Evolutionary conservation across 2,888 invertebrate species (phyloP), one percentile per base, ranked within the genome.

Genomic region (Ochropleura leucogaster): DNA sequence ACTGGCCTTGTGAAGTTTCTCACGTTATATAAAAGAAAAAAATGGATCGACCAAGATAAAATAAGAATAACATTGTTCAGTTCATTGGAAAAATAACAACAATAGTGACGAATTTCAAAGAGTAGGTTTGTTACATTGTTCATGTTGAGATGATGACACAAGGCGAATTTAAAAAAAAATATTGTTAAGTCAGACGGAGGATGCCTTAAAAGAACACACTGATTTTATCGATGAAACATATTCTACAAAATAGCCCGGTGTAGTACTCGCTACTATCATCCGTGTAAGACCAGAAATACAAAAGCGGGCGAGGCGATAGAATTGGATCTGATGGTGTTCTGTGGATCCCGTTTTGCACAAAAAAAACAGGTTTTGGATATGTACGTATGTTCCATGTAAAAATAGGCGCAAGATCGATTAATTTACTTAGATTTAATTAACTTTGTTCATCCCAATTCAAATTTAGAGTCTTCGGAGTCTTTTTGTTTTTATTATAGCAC

Each of bases 1-100:
- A 53, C 12, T 14, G 18, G 49, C 46, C n/a, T 49, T 75, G 20
- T 46, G n/a, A 70, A 46, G 18, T 46, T 72, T 59, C 40, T 8
- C 53, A 60, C 4, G 44, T 47, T 6, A 18, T 42, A n/a, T 78
- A 47, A 44, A 42, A 62, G 10, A 30, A 66, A 47, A n/a, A 42
- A 10, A 53, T 12, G 1, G 49, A 40, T n/a, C 40, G 10, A 69
- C n/a, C 12, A 12, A 60, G 42, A 53, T 16, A 16, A 7, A 42
- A 47, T 18, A 20, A n/a, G 20, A 12, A 12, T 16, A 68, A 68
- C 44, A n/a, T 8, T 10, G 53, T 8, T 40, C n/a, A 4, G 2
- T 44, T 40, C 5, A 47, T 72, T 20, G 14, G 1, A 12, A 20
- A 7, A 16, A 30, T 68, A 3, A 18, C n/a, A 4, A 46, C 30